A percentile compares a stretch with the other conserved stretches of the same genome.
phyloP scores from a whole-genome alignment of 2,888 invertebrate genomes.

The Ophonus ardosiacus region DNA sequence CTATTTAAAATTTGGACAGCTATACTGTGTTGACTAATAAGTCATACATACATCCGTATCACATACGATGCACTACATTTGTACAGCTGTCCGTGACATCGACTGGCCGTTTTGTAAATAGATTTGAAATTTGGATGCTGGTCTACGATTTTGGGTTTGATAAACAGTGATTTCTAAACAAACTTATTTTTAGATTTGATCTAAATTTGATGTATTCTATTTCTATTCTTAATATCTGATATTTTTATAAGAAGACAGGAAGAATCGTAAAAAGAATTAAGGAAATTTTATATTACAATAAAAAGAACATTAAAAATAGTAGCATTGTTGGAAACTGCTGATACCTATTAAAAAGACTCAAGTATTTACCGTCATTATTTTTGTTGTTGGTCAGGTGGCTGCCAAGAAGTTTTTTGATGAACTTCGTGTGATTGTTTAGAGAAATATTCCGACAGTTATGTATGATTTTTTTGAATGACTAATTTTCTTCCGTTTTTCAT shows the following conservation, averaged over 20 bases:
- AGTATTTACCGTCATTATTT: constrained; percentile 47
- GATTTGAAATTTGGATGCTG: constrained; percentile 45
- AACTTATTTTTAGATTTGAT: background rate
- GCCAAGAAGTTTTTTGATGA: constrained; percentile 41
- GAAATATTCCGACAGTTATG: background rate
- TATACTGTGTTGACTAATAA: background rate
- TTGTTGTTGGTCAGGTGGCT: constrained; percentile 38
- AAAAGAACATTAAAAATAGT: background rate
- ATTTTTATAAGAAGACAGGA: background rate
- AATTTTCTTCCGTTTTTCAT: background rate
- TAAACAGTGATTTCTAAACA: constrained; percentile 53
- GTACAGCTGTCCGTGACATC: background rate
- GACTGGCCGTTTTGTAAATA: constrained; percentile 46
- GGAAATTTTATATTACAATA: background rate
- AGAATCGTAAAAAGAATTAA: background rate
- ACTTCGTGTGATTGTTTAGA: background rate
- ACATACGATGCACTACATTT: constrained; percentile 11
- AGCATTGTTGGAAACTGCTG: constrained; percentile 14
- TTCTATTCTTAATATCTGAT: background rate
- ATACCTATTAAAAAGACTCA: background rate
- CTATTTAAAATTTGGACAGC: background rate
- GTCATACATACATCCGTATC: background rate
- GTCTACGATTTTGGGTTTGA: constrained; percentile 30
- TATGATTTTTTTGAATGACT: background rate
- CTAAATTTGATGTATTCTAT: background rate